Percentiles rank a stretch among this genome's conserved stretches.
phyloP scores from a whole-genome alignment of 2,113 vertebrate species.

The Xyrauchen texanus region DNA sequence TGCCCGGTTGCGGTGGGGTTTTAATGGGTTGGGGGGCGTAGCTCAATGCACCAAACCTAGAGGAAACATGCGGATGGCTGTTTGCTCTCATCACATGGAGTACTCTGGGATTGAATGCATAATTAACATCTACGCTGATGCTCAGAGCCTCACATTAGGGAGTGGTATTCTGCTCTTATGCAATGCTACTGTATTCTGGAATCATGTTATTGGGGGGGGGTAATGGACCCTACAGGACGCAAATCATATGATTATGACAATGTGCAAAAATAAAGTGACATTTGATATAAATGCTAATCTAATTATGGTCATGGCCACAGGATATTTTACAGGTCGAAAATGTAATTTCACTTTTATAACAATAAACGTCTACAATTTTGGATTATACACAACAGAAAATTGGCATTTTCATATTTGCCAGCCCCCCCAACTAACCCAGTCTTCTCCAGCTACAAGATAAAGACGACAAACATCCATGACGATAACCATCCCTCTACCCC shows the following conservation, averaged over 20 bases:
- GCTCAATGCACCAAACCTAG: slow-evolving; percentile 56
- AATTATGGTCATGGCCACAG: too few relatives aligned
- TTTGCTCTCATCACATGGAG: slow-evolving; percentile 32
- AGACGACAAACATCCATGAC: not conserved
- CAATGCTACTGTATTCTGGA: slow-evolving; percentile 40
- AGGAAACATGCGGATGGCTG: slow-evolving; percentile 37
- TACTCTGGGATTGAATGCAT: slow-evolving; percentile 46
- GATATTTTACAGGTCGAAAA: too few relatives aligned
- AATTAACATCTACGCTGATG: slow-evolving; percentile 49
- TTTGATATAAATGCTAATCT: too few relatives aligned
- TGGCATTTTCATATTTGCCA: not conserved
- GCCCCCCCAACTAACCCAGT: not conserved
- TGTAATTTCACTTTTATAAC: too few relatives aligned
- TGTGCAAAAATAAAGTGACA: not conserved
- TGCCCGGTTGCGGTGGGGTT: slow-evolving; percentile 39
- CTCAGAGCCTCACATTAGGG: slow-evolving; percentile 61
- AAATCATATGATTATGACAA: not conserved
- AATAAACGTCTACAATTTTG: too few relatives aligned
- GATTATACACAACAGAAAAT: too few relatives aligned
- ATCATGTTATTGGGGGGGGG: not conserved
- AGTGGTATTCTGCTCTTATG: slow-evolving; percentile 54
- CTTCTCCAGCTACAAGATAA: not conserved
- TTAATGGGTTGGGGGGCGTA: slow-evolving; percentile 66
- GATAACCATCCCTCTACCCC: not conserved
- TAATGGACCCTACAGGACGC: not conserved